Base-by-base conservation (phyloP, 2,888 invertebrate species). In the Anthoptus insignis region DNA sequence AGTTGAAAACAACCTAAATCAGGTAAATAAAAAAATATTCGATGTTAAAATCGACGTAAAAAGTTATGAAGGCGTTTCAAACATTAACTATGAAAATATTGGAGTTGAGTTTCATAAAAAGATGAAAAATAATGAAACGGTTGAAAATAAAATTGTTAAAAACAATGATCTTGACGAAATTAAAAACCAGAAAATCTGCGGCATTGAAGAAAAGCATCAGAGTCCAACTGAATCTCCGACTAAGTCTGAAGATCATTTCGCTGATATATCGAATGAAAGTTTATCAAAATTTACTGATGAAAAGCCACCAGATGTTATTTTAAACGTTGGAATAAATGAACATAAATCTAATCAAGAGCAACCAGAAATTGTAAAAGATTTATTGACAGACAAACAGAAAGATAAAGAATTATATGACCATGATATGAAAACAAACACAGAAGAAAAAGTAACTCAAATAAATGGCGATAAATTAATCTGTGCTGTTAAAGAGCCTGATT, bases 221-320 rank as follows among this genome's bases (percentile, higher is more conserved):
- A 71, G 72, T 59, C 72, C 77, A 14, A 72, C 75, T 19, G 83
- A 79, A 70, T 89, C 89, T 29, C 85, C 88, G 14, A 77, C 78
- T 3, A 88, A 87, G 75, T 88, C 91, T 9, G 89, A 91, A 64
- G 87, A 91, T 52, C 87, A 91, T 58, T 88, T 89, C 67, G 89
- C 81, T 52, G 88, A 91, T 69, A 75, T 88, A 22, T 91, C 91
- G 1, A 86, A 83, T 70, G 88, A 84, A 64, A 88, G 86, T 71
- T 87, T 87, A 0, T 74, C 73, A 37, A 89, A 86, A 71, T 81
- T 78, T 19, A 66, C 63, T 52, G 47, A 66, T 22, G 69, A 70
- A 34, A 72, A 71, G 49, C 49, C 53, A 45, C 64, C 64, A 22
- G 64, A 64, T 64, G 50, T 56, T 50, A 47, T 59, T 22, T 68